Base-by-base conservation (phyloP, 1,140 invertebrate species). In the Philotrypesis tridentata region DNA sequence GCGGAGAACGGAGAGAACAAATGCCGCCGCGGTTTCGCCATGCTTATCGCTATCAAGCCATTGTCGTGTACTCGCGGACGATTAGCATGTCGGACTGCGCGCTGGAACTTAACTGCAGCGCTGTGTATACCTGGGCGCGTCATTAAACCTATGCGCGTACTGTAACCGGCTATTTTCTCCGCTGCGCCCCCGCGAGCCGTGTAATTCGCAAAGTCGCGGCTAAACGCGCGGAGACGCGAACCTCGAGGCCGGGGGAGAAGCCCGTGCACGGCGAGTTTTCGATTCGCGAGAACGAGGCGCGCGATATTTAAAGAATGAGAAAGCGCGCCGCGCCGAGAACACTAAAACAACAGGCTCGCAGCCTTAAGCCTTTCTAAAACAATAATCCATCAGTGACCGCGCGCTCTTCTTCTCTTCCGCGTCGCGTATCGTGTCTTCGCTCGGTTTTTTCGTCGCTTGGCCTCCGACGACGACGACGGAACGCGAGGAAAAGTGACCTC, bases 321-420 rank as follows among this genome's bases (percentile, higher is more conserved):
- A 55, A 55, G n/a, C 21, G 21, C 48, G 21, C 48, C 12, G 17
- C 1, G 2, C 43, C 43, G 48, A 55, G n/a, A 55, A 55, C 48
- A n/a, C 48, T 55, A 55, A 55, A 55, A 55, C 48, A 55, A 55
- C 17, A 55, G 48, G 48, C 48, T n/a, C 48, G 0, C 48, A 55
- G 48, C 17, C n/a, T 73, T n/a, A 11, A 37, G 68, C 25, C 14
- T 25, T 76, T 76, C 63, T 33, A 65, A 37, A 76, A 76, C 31
- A 40, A 65, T 65, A 27, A 76, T 76, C 21, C 27, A 55, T 74
- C 72, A 29, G 0, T 4, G 6, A 7, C 48, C 37, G 37, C 37
- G 23, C 1, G 21, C 48, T 55, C 48, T 55, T 17, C n/a, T n/a
- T n/a, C n/a, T n/a, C n/a, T n/a, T n/a, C n/a, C n/a, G n/a, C n/a